Base-by-base conservation (phyloP, 2,113 vertebrate species). In the Bos taurus region DNA sequence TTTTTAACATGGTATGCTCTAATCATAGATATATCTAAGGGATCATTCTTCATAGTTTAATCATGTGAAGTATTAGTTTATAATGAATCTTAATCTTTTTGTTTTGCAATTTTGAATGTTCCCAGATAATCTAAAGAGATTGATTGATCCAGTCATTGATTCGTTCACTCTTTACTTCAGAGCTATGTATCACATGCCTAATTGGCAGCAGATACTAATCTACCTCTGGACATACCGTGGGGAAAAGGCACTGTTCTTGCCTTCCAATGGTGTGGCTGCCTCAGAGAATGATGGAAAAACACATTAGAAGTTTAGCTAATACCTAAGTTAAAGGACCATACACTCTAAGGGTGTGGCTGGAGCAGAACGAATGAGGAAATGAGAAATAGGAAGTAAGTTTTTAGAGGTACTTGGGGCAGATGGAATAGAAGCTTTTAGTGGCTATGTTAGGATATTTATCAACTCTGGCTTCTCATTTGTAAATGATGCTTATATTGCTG, bases 91-190 rank as follows among this genome's bases (percentile, higher is more conserved):
- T 15, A 50, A 19, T 90, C 36, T 78, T 26, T 93, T 92, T 77
- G 2, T 84, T 95, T 91, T 92, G 8, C 46, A 13, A 62, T 86
- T 92, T 96, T 86, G 30, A 94, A 94, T 91, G 21, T 67, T 92
- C 67, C 16, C 0, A 26, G 40, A 62, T 84, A 90, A 89, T 54
- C 12, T 19, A 77, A 83, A 84, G 36, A 59, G 16, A 81, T 0
- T 54, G 0, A 67, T 78, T 86, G 2, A 80, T 67, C 56, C 10
- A 83, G 14, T 21, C 2, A 91, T 74, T 85, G 36, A 62, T 90
- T 92, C 5, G 25, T 81, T 86, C 64, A 77, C 93, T 83, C 10
- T 36, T 71, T 36, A 71, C n/a, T 77, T 94, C 87, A 78, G 48
- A 95, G 46, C 40, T 64, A 21, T 56, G 16, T 25, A 54, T 60